phyloP scores from a whole-genome alignment of 2,113 vertebrate genomes.

The Clarias macrocephalus region DNA sequence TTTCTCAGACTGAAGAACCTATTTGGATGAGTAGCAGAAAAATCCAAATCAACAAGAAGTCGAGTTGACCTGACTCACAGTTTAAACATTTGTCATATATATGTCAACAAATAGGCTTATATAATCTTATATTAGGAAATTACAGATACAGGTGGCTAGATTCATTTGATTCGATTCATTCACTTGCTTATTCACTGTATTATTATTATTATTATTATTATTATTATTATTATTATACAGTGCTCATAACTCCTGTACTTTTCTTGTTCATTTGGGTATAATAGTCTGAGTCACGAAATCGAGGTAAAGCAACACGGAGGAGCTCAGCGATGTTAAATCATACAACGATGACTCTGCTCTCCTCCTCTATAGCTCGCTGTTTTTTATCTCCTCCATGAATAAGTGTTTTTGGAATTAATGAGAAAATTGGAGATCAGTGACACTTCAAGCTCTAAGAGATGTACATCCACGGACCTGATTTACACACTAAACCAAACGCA shows the following conservation, averaged over 20 bases:
- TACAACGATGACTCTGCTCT: neutral
- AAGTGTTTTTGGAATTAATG: slow-evolving; percentile 34
- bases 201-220: no score
- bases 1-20: no score
- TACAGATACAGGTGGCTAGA: no score
- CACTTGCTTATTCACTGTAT: neutral
- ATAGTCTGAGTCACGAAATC: neutral
- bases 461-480: neutral
- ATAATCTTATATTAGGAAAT: no score
- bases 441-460: neutral
- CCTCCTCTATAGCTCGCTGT: neutral
- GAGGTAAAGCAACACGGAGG: neutral
- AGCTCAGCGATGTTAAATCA: neutral
- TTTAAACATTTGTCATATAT: no score
- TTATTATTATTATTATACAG: no score
- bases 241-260: neutral
- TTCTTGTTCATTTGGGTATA: neutral
- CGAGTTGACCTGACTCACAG: no score
- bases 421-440: slow-evolving; percentile 20
- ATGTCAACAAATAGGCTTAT: no score
- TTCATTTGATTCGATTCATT: no score
- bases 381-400: slow-evolving; percentile 14
- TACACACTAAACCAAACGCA: neutral
- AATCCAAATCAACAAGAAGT: no score
- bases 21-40: no score